Evolutionary conservation across 1,140 invertebrate species (phyloP).

Genomic region (Drosophila ironensis): DNA sequence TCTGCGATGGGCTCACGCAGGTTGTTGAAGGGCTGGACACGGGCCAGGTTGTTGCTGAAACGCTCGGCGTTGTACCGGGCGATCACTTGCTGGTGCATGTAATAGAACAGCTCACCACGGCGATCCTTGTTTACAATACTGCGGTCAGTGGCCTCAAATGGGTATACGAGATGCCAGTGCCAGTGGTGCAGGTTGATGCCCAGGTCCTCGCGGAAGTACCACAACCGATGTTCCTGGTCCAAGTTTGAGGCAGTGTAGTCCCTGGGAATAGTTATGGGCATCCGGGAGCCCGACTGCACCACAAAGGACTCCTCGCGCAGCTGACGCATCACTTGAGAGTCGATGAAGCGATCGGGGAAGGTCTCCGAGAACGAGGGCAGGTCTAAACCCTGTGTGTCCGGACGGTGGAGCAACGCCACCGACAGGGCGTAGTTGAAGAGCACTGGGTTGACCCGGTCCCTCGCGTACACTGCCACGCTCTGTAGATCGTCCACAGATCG

Average conservation of each 20-base stretch:
- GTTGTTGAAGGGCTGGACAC: slow-evolving; percentile 85
- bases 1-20: slow-evolving; percentile 86
- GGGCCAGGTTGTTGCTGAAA: slow-evolving; percentile 84
- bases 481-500: slow-evolving; percentile 87
- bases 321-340: slow-evolving; percentile 86
- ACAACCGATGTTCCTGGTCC: slow-evolving; percentile 87
- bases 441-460: slow-evolving; percentile 89
- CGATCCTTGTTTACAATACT: slow-evolving; percentile 87
- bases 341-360: slow-evolving; percentile 91
- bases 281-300: slow-evolving; percentile 85
- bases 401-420: slow-evolving; percentile 88
- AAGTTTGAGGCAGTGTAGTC: slow-evolving; percentile 89
- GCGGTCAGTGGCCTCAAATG: slow-evolving; percentile 85
- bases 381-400: slow-evolving; percentile 88
- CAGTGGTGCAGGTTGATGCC: slow-evolving; percentile 91
- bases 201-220: slow-evolving; percentile 89
- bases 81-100: slow-evolving; percentile 89
- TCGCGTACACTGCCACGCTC: slow-evolving; percentile 87
- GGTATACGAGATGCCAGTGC: slow-evolving; percentile 93
- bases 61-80: slow-evolving; percentile 88
- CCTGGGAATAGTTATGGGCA: slow-evolving; percentile 87
- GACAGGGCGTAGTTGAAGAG: slow-evolving; percentile 90
- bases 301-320: slow-evolving; percentile 87
- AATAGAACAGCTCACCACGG: slow-evolving; percentile 89
- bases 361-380: slow-evolving; percentile 87